Conservation (phyloP, 2,113 vertebrate species). For the Mungos mungo region DNA sequence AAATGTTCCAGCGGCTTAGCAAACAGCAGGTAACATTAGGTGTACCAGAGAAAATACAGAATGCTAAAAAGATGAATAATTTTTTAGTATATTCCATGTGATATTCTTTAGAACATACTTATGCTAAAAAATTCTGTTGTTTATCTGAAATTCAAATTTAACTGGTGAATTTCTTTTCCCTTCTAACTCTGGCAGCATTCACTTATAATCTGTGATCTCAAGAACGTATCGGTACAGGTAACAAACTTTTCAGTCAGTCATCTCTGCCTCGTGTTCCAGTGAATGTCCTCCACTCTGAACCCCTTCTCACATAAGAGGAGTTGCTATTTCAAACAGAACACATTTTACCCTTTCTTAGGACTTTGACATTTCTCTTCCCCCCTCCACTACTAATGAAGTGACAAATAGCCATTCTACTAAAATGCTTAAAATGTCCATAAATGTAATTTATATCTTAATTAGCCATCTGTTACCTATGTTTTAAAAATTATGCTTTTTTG, state of each 20-base stretch:
- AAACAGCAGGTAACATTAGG: background rate
- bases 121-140: background rate
- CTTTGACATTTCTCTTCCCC: background rate
- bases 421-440: background rate
- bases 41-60: background rate
- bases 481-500: background rate
- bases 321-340: background rate
- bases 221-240: background rate
- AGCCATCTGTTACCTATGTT: slow-evolving; percentile 12
- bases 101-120: background rate
- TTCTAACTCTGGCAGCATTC: background rate
- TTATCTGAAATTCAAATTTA: background rate
- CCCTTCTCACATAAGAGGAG: background rate
- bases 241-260: background rate
- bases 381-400: background rate
- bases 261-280: background rate
- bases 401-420: background rate
- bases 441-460: background rate
- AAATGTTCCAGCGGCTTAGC: background rate
- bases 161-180: background rate
- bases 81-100: background rate
- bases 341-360: background rate
- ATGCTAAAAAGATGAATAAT: background rate
- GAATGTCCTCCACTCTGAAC: background rate
- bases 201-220: background rate